Base-by-base conservation (phyloP, 2,888 invertebrate genomes). In the Empis stercorea region DNA sequence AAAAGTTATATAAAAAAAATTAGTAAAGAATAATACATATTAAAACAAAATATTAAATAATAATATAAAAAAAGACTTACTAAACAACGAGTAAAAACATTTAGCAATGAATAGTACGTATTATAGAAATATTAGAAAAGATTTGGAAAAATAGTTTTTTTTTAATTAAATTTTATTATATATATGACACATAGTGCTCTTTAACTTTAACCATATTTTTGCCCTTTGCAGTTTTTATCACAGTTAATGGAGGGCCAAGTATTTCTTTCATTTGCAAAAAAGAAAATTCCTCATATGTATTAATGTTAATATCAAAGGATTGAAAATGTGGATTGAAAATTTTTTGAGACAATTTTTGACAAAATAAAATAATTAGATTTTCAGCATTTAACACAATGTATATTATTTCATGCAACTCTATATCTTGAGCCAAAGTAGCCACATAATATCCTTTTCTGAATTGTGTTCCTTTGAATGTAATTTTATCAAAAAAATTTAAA, bases 191-290 rank as follows among this genome's bases (percentile, higher is more conserved):
- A 42, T 14, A 42, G 30, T 30, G 20, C 30, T 42, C 42, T 42
- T 42, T 42, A 15, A 42, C 23, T n/a, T 23, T 37, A 23, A 44
- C 15, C 38, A 38, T 37, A 23, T 36, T 13, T 6, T 38, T 44
- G 14, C 44, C 44, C 37, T 37, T 44, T 6, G 44, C 37, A 6
- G 44, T 44, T 44, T 37, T 45, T 10, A 38, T 38, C 15, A 45
- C 36, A 36, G 37, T 38, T 15, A 45, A 27, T 16, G 37, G 44
- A 11, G 44, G 44, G 3, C 44, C 44, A 14, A 44, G 9, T 34
- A 44, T 44, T 15, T 45, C 44, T 14, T 45, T n/a, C 11, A 45
- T 36, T 13, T 15, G 16, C 10, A 45, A 23, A 45, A 45, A 36
- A 15, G 34, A 14, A 37, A 37, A 45, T 23, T 30, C 44, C 20